Conservation (phyloP, 2,888 invertebrate species). For the Callinectes sapidus region DNA sequence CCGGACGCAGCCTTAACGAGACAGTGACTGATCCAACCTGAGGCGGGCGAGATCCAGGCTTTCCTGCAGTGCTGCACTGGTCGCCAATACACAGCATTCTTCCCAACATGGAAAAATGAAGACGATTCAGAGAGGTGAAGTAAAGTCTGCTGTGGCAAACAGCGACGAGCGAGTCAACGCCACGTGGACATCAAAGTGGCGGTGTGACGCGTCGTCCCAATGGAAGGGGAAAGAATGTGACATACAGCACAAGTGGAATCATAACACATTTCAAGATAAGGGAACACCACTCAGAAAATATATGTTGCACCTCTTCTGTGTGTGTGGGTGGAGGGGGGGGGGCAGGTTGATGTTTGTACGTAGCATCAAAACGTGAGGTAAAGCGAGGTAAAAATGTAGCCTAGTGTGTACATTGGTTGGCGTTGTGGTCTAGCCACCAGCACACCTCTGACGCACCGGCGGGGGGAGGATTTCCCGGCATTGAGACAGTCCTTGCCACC, state of each 20-base stretch:
- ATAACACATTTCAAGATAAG: not conserved
- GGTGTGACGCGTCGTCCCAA: not conserved
- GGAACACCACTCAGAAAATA: not conserved
- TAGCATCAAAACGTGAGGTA: too few relatives aligned
- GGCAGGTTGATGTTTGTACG: too few relatives aligned
- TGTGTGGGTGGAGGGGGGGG: not conserved
- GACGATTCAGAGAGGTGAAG: slow-evolving; percentile 6
- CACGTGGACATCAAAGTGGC: not conserved
- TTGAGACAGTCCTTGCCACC: not conserved
- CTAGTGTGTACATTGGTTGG: not conserved
- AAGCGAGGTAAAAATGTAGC: too few relatives aligned
- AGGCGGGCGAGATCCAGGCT: not conserved
- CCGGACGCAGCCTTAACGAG: slow-evolving; percentile 19
- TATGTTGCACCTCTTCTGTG: not conserved
- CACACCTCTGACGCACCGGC: not conserved
- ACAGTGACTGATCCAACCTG: slow-evolving; percentile 21
- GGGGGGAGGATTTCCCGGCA: not conserved
- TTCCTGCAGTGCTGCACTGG: not conserved
- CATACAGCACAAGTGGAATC: not conserved
- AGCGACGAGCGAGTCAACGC: not conserved
- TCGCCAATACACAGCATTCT: not conserved
- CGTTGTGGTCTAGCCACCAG: not conserved
- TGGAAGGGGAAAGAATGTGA: not conserved
- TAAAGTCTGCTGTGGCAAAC: not conserved
- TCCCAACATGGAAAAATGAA: not conserved